Evolutionary conservation across 2,888 invertebrate genomes (phyloP), one percentile per base, ranked within the genome.

Genomic region (Stictocephala bisonia): DNA sequence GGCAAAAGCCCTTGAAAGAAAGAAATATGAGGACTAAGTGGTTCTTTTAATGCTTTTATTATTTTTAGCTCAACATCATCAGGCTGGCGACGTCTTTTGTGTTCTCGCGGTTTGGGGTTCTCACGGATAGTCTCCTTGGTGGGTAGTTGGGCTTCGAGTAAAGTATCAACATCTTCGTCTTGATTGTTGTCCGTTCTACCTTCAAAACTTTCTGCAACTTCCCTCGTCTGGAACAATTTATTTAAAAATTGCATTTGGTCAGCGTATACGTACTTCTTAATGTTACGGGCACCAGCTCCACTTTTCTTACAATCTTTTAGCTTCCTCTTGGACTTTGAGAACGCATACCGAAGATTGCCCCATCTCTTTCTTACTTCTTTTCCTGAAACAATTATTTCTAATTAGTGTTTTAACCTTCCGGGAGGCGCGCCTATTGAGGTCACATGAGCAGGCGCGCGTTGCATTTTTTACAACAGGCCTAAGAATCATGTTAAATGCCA

Each of bases 231-330:
- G 48, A 29, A 71, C 6, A 64, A 18, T 66, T 72, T 72, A 13
- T 64, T 50, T 51, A 50, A 51, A 74, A 74, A 74, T 68, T 74
- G 56, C 72, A 68, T 74, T 68, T 74, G 74, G 48, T 72, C 72
- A 50, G 72, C 48, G 50, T 74, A 58, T 2, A 74, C 58, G 40
- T 72, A 74, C 24, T 68, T 68, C 50, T 69, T 72, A 18, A 50
- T 68, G 1, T 72, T 71, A 11, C 9, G 51, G 2, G 74, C 71
- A 71, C 74, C 71, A 44, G 71, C 58, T 35, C 58, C 71, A 71
- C 71, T 71, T 71, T 60, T 71, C 50, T 71, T 71, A 29, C 48
- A 24, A 2, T 71, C 60, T 60, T 60, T 48, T 31, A 71, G 26
- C 9, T 71, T 71, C 48, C 15, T 71, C 48, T 41, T 60, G 20